phyloP scores from a whole-genome alignment of 2,797 vertebrate species.

The Gymnoscopelus microlampas region DNA sequence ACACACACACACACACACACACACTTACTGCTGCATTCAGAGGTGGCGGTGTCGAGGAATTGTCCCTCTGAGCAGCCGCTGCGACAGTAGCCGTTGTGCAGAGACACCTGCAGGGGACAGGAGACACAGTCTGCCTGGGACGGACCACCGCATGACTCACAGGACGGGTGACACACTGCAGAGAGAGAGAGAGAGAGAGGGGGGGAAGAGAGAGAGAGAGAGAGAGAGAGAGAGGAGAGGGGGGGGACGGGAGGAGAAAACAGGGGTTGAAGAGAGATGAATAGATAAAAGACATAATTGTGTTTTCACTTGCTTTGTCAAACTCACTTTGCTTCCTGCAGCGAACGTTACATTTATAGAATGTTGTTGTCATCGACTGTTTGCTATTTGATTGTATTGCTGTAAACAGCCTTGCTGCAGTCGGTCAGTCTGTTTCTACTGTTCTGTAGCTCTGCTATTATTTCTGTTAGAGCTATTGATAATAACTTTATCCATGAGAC shows the following conservation, averaged over 20 bases:
- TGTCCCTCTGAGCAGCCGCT: conserved; percentile 85
- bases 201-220: neutral
- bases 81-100: conserved; percentile 82
- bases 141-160: conserved; percentile 84
- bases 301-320: too few species aligned
- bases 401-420: too few species aligned
- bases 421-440: too few species aligned
- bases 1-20: conserved; percentile 17
- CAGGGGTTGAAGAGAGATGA: too few species aligned
- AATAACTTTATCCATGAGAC: too few species aligned
- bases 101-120: conserved; percentile 81
- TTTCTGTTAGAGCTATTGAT: too few species aligned
- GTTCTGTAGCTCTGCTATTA: too few species aligned
- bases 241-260: neutral
- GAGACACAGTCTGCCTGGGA: conserved; percentile 85
- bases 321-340: too few species aligned
- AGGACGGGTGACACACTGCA: conserved; percentile 91
- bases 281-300: too few species aligned
- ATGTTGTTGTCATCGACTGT: too few species aligned
- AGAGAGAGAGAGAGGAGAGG: neutral
- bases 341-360: too few species aligned
- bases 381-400: too few species aligned
- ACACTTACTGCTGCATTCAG: conserved; percentile 88
- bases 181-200: neutral
- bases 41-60: conserved; percentile 81